Evolutionary conservation across 2,797 vertebrate genomes (phyloP), one percentile per base, ranked within the genome.

Genomic region (Lacerta agilis): DNA sequence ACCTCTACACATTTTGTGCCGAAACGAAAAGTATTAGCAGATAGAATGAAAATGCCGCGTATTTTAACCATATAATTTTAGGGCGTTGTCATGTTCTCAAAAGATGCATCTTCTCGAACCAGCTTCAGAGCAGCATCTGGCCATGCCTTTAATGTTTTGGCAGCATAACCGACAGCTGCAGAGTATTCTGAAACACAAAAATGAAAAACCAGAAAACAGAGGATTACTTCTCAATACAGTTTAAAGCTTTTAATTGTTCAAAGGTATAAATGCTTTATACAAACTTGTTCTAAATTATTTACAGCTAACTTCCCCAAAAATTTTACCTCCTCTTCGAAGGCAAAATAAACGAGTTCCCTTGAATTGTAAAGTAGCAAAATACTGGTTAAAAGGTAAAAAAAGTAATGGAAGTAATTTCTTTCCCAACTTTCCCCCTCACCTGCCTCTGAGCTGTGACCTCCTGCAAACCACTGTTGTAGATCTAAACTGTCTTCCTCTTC

Each of bases 121-220:
- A 23, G 36, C 43, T 61, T 88, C 90, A 82, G 41, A 82, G 36
- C 81, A 82, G 36, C 81, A 81, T 79, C 83, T 58, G 72, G 83
- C 27, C 89, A 71, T 3, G 76, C 1, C 82, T 94, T 97, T 93
- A 98, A 93, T 98, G 97, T 95, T 98, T 99, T 81, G 98, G 98
- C 90, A 98, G 93, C 96, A 99, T 98, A 89, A 99, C 96, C 0
- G 98, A 98, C 90, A 96, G 97, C 76, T 98, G 98, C 29, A 97
- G 97, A 91, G 92, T 96, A 38, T 95, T 95, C 98, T 99, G 97
- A 86, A 97, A 97, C 23, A 95, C 71, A 96, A 94, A 94, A 90
- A 49, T 91, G 88, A 69, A 73, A 73, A 38, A 13, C n/a, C 11
- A 13, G 9, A 6, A 61, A 61, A 61, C 23, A 20, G 20, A 61